A percentile compares a stretch with the other conserved stretches of the same genome.
Conservation (phyloP, 2,797 vertebrate species). For the Tangara arthus region DNA sequence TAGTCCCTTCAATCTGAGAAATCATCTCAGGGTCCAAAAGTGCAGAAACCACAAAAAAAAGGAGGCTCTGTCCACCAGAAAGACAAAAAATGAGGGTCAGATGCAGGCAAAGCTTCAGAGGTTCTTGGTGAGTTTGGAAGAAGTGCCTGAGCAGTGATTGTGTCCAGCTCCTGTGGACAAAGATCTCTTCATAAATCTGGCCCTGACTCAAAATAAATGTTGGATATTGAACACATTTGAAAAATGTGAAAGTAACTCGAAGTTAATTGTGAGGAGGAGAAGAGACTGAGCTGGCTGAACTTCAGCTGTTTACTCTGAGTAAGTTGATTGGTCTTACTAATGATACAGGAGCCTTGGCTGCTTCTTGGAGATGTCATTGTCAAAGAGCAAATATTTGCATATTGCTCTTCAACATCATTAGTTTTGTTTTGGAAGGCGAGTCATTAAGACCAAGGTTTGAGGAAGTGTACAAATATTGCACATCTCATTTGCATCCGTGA, state of each 20-base stretch:
- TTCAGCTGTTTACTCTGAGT: background rate
- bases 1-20: background rate
- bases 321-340: background rate
- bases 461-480: background rate
- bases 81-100: background rate
- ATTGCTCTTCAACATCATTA: constrained; percentile 32
- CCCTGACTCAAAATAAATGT: background rate
- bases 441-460: background rate
- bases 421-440: constrained; percentile 24
- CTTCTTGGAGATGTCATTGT: constrained; percentile 22
- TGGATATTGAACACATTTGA: background rate
- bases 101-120: background rate
- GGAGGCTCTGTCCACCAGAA: background rate
- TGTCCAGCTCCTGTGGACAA: background rate
- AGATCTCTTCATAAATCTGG: background rate
- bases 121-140: background rate
- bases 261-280: background rate
- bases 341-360: background rate
- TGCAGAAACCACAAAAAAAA: background rate
- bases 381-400: constrained; percentile 53
- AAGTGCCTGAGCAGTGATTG: background rate
- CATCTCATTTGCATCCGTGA: background rate
- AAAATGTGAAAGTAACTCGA: background rate
- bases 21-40: background rate
- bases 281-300: background rate